These are phyloP conservation scores for Celastrina argiolus DNA, from an alignment of 2,888 invertebrate genomes.

Conservation along the genomic window DNA sequence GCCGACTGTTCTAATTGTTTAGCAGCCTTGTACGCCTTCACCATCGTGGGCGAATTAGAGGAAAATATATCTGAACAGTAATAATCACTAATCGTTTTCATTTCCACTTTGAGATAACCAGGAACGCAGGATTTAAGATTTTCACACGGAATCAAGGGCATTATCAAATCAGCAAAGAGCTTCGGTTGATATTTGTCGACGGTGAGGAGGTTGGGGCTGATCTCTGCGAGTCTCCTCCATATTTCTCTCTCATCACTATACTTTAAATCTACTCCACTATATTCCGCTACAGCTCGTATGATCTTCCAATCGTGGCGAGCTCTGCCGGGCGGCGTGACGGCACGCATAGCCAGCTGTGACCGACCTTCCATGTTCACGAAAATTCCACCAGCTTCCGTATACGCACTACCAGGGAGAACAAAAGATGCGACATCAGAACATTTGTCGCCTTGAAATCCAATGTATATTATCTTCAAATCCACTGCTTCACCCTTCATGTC, in stretches of 20 bases:
- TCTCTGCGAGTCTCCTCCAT: conserved; percentile 48
- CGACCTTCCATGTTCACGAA: conserved; percentile 98
- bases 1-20: conserved; percentile 37
- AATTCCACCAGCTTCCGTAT: conserved; percentile 96
- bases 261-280: conserved; percentile 45
- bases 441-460: conserved; percentile 95
- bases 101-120: conserved; percentile 42
- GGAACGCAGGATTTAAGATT: conserved; percentile 4
- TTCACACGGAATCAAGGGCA: conserved; percentile 32
- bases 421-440: conserved; percentile 94
- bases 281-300: conserved; percentile 74
- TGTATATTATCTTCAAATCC: conserved; percentile 92
- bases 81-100: conserved; percentile 54
- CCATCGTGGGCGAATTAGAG: conserved; percentile 61
- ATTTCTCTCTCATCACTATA: conserved; percentile 51
- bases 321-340: conserved; percentile 93
- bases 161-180: conserved; percentile 43
- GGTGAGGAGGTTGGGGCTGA: conserved; percentile 57
- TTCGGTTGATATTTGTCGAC: conserved; percentile 51
- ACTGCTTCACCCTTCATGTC: no score
- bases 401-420: conserved; percentile 96
- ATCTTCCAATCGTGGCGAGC: conserved; percentile 99
- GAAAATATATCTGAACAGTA: conserved; percentile 63
- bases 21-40: conserved; percentile 53
- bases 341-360: conserved; percentile 90